These are phyloP conservation scores for Drosophila pseudotalamancana DNA, from an alignment of 2,888 invertebrate species.

Conservation along the genomic window DNA sequence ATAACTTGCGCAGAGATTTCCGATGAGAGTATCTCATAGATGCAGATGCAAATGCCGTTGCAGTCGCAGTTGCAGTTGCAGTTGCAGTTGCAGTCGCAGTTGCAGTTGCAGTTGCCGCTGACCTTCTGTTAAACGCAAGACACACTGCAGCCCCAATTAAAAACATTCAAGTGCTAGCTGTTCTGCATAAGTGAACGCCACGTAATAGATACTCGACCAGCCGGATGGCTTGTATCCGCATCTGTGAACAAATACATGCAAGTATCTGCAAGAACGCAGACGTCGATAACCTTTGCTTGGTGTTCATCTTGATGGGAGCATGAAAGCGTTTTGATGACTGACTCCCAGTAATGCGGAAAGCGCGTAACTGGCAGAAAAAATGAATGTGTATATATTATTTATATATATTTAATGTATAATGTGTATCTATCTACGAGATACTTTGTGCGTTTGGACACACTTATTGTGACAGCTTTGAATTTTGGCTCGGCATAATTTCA, in stretches of 20 bases:
- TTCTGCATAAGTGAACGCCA: constrained; percentile 63
- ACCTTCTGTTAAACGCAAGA: constrained; percentile 35
- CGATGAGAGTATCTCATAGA: constrained; percentile 37
- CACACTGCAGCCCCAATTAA: constrained; percentile 60
- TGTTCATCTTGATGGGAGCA: constrained; percentile 66
- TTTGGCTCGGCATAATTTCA: constrained; percentile 44
- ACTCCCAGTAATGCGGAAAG: constrained; percentile 45
- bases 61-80: constrained; percentile 1
- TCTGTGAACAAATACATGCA: constrained; percentile 7
- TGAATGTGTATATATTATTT: background rate
- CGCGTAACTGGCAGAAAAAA: constrained; percentile 37
- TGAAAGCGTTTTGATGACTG: constrained; percentile 48
- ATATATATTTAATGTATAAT: background rate
- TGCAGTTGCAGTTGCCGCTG: background rate
- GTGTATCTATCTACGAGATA: constrained; percentile 40
- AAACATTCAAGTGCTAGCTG: constrained; percentile 73
- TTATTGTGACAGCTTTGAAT: constrained; percentile 18
- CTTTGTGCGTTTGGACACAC: constrained; percentile 22
- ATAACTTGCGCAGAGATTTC: constrained; percentile 24
- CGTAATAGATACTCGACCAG: constrained; percentile 49
- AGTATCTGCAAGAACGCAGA: constrained; percentile 50
- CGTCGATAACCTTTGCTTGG: constrained; percentile 54
- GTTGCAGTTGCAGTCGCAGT: constrained; percentile 39
- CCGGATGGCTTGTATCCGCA: constrained; percentile 36
- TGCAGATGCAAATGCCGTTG: constrained; percentile 31